Evolutionary conservation across 2,113 vertebrate genomes (phyloP).

Genomic region (Cervus canadensis): DNA sequence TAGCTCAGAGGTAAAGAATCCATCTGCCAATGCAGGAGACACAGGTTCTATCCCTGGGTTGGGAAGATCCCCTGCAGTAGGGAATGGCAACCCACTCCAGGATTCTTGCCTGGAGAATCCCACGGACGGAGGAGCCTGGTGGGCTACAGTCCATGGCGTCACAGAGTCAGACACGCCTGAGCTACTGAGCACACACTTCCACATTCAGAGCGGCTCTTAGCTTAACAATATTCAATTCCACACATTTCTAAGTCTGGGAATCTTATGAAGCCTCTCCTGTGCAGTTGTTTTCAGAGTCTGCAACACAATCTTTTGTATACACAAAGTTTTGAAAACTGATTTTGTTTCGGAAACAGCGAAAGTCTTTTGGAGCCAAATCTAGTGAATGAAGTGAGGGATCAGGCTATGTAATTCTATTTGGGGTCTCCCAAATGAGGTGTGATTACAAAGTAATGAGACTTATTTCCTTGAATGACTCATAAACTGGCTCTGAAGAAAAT

Average conservation of each 20-base stretch:
- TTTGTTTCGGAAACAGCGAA: not conserved
- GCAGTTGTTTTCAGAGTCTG: not conserved
- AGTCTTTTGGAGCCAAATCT: not conserved
- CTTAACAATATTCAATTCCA: not conserved
- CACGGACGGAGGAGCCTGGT: not conserved
- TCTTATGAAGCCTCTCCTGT: not conserved
- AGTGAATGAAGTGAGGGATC: not conserved
- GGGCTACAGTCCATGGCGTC: not conserved
- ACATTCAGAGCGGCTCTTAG: not conserved
- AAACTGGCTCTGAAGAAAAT: conserved; percentile 32
- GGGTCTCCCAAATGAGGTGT: not conserved
- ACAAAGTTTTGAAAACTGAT: not conserved
- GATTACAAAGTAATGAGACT: conserved; percentile 48
- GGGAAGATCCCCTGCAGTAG: not conserved
- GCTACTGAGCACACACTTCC: not conserved
- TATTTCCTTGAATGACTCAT: conserved; percentile 57
- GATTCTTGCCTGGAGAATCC: not conserved
- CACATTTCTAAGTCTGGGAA: not conserved
- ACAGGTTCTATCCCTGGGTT: not conserved
- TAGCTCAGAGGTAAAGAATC: not conserved
- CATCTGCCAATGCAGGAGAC: not conserved
- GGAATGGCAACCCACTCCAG: not conserved
- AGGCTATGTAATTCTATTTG: not conserved
- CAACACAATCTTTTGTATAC: not conserved
- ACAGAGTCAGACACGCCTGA: not conserved